phyloP scores from a whole-genome alignment of 1,140 invertebrate genomes.

The Diorhabda sublineata region DNA sequence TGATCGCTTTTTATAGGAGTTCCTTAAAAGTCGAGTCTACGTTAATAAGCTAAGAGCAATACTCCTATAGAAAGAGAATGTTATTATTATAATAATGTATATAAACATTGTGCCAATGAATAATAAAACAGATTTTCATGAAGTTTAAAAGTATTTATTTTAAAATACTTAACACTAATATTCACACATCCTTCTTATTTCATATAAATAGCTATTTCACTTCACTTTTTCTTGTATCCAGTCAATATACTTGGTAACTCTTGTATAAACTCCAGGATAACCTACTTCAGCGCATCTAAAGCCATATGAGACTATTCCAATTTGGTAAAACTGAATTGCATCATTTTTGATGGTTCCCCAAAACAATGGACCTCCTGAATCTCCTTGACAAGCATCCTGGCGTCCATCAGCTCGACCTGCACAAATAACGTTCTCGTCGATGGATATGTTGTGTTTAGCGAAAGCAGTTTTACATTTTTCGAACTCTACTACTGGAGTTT shows the following conservation, averaged over 20 bases:
- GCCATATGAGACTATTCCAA: slow-evolving; percentile 74
- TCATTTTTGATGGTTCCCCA: slow-evolving; percentile 44
- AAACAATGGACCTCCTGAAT: slow-evolving; percentile 83
- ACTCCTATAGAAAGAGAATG: too few species aligned
- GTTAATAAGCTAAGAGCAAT: too few species aligned
- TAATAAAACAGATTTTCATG: too few species aligned
- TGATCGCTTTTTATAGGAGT: too few species aligned
- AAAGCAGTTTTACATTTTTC: slow-evolving; percentile 60
- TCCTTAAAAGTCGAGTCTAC: too few species aligned
- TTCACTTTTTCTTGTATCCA: slow-evolving; percentile 53
- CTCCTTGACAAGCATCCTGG: slow-evolving; percentile 81
- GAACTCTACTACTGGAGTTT: slow-evolving; percentile 65
- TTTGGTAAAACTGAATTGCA: slow-evolving; percentile 47
- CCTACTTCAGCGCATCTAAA: slow-evolving; percentile 67
- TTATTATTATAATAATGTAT: too few species aligned
- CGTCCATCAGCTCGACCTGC: slow-evolving; percentile 68
- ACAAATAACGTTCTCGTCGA: slow-evolving; percentile 67
- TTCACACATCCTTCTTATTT: too few species aligned
- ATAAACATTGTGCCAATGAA: too few species aligned
- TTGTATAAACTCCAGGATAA: slow-evolving; percentile 73
- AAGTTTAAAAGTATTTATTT: too few species aligned
- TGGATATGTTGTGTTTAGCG: slow-evolving; percentile 50
- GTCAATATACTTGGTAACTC: slow-evolving; percentile 62
- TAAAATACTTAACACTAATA: too few species aligned
- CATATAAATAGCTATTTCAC: not conserved